Conservation (phyloP, 2,797 vertebrate species). For the Microctenopoma stevenorrisi region DNA sequence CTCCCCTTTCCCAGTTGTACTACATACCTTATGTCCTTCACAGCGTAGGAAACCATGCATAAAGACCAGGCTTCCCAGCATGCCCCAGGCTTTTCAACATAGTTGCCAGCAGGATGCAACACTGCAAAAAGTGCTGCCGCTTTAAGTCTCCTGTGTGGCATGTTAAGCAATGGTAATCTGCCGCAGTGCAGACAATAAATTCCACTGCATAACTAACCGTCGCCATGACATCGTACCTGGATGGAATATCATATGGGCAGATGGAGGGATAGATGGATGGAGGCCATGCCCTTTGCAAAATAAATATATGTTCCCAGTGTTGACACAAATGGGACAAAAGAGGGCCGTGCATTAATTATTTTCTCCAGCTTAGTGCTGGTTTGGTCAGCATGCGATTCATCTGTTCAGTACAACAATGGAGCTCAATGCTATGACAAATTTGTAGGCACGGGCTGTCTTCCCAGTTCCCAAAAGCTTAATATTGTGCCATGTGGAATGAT, state of each 20-base stretch:
- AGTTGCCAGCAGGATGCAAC: conserved; percentile 78
- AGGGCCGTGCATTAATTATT: conserved; percentile 67
- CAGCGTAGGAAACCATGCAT: conserved; percentile 58
- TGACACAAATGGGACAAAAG: conserved; percentile 58
- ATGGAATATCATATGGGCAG: conserved; percentile 74
- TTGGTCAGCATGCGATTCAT: conserved; percentile 76
- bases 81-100: conserved; percentile 69
- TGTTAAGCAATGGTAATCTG: conserved; percentile 86
- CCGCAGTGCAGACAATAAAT: conserved; percentile 85
- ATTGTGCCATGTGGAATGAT: conserved; percentile 83
- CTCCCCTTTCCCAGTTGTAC: conserved; percentile 21
- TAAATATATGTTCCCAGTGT: conserved; percentile 60
- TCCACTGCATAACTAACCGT: conserved; percentile 81
- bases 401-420: conserved; percentile 74
- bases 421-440: conserved; percentile 76
- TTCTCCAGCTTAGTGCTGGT: conserved; percentile 54
- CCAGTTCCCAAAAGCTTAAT: conserved; percentile 81
- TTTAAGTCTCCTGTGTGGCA: conserved; percentile 83
- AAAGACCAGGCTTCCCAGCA: conserved; percentile 65
- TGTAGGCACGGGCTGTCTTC: conserved; percentile 75
- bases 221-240: conserved; percentile 79
- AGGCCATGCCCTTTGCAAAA: conserved; percentile 58
- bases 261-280: conserved; percentile 55
- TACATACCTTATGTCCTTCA: conserved; percentile 57
- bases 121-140: conserved; percentile 75